Evolutionary conservation across 2,113 vertebrate species (phyloP).

Genomic region (Chitala chitala): DNA sequence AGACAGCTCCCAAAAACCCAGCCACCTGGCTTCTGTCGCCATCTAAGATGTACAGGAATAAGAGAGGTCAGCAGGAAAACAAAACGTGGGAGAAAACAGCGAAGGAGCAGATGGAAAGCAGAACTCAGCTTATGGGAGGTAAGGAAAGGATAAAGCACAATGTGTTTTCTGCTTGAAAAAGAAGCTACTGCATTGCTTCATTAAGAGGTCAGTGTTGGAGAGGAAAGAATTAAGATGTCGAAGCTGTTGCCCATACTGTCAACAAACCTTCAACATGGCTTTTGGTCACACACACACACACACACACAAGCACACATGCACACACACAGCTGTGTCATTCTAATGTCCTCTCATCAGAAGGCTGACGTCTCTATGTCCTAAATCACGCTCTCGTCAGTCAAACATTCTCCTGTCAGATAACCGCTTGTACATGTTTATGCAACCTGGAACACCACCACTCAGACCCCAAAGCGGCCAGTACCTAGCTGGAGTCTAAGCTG

Average conservation of each 20-base stretch:
- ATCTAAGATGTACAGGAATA: constrained; percentile 51
- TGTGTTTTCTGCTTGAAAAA: constrained; percentile 19
- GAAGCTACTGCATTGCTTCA: constrained; percentile 39
- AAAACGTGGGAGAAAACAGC: constrained; percentile 62
- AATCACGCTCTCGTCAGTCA: constrained; percentile 60
- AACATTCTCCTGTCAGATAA: not conserved
- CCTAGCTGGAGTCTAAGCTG: too few species aligned
- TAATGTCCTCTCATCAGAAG: constrained; percentile 53
- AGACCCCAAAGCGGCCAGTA: too few species aligned
- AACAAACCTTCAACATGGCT: not conserved
- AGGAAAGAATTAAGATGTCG: constrained; percentile 34
- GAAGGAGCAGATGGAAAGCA: constrained; percentile 63
- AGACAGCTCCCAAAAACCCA: constrained; percentile 77
- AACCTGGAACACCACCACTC: too few species aligned
- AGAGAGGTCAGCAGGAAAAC: constrained; percentile 63
- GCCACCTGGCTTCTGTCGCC: constrained; percentile 72
- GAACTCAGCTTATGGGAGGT: constrained; percentile 16
- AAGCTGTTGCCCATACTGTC: constrained; percentile 22
- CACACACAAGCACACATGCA: too few species aligned
- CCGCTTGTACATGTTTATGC: too few species aligned
- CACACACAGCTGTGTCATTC: constrained; percentile 55
- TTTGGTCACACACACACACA: constrained; percentile 43
- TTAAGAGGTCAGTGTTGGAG: constrained; percentile 37
- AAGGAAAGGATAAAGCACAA: not conserved
- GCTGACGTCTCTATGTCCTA: constrained; percentile 54